phyloP scores from a whole-genome alignment of 2,888 invertebrate genomes.

The Anorthoa munda region DNA sequence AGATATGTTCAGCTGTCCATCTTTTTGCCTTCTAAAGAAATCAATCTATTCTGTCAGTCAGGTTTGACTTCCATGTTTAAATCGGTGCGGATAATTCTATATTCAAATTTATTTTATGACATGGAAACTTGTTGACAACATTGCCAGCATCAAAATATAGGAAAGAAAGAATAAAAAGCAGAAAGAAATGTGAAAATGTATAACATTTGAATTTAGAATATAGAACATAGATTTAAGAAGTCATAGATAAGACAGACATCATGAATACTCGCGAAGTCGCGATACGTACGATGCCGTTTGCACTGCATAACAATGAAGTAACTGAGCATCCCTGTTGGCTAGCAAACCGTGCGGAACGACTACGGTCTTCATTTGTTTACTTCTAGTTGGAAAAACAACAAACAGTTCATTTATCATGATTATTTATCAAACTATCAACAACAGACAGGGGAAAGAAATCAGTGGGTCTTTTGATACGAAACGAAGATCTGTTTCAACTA shows the following conservation, averaged over 20 bases:
- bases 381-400: conserved; percentile 23
- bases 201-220: conserved; percentile 27
- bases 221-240: conserved; percentile 12
- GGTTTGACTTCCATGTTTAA: neutral
- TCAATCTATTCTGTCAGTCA: neutral
- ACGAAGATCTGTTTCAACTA: neutral
- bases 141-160: neutral
- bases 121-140: neutral
- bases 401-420: conserved; percentile 10
- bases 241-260: conserved; percentile 22
- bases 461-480: neutral
- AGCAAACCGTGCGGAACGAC: conserved; percentile 40
- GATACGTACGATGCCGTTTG: conserved; percentile 26
- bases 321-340: conserved; percentile 39
- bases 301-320: conserved; percentile 47
- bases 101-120: neutral
- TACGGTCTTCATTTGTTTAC: conserved; percentile 39
- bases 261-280: conserved; percentile 1
- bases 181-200: neutral
- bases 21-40: neutral
- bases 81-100: neutral
- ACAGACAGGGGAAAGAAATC: neutral
- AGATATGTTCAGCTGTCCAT: neutral
- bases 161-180: conserved; percentile 9
- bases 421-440: conserved; percentile 9